Evolutionary conservation across 2,888 invertebrate species (phyloP).

Genomic region (Teinopalpus imperialis): DNA sequence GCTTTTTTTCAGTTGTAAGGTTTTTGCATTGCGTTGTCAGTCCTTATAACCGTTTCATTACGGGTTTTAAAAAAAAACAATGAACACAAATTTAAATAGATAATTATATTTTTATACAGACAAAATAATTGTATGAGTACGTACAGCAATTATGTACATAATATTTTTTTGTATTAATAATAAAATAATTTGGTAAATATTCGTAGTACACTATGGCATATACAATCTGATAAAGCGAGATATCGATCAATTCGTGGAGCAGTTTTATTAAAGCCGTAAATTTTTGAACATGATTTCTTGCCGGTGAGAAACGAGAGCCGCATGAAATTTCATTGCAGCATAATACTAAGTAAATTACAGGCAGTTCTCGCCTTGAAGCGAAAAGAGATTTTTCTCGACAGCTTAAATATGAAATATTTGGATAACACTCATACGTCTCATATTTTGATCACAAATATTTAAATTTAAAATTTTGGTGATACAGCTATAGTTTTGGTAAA

Average conservation of each 20-base stretch:
- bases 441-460: conserved; percentile 6
- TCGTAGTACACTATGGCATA: conserved; percentile 11
- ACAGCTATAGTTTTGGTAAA: not conserved
- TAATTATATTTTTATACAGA: too few species aligned
- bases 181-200: conserved; percentile 18
- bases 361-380: conserved; percentile 45
- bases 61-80: too few species aligned
- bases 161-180: too few species aligned
- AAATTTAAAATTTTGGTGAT: not conserved
- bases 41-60: too few species aligned
- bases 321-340: conserved; percentile 46
- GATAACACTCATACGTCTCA: too few species aligned
- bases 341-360: conserved; percentile 58
- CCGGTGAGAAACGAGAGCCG: conserved; percentile 43
- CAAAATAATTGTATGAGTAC: too few species aligned
- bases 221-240: conserved; percentile 35
- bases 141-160: too few species aligned
- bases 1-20: too few species aligned
- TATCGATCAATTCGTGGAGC: conserved; percentile 53
- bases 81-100: too few species aligned
- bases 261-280: conserved; percentile 56
- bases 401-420: conserved; percentile 24
- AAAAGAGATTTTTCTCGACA: conserved; percentile 36
- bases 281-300: conserved; percentile 54
- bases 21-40: too few species aligned